Conservation (phyloP, 2,888 invertebrate genomes). For the Eupsilia transversa region DNA sequence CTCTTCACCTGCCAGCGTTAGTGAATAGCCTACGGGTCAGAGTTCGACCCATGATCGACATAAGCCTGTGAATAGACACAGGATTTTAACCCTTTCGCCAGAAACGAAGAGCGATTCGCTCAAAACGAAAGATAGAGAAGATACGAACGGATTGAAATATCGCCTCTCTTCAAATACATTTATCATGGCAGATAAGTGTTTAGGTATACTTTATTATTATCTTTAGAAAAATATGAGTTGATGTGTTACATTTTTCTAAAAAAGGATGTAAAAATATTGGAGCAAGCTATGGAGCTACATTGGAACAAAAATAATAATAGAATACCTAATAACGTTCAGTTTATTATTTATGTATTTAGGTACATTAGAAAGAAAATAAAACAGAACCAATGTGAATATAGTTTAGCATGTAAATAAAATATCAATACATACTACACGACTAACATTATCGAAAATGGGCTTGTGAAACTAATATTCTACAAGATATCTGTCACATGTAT, state of each 20-base stretch:
- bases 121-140: constrained; percentile 31
- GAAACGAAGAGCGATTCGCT: constrained; percentile 45
- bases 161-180: constrained; percentile 26
- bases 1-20: constrained; percentile 70
- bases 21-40: constrained; percentile 70
- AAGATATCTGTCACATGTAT: constrained; percentile 4
- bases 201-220: constrained; percentile 2
- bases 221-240: constrained; percentile 8
- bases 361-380: background rate
- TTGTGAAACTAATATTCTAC: constrained; percentile 17
- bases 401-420: background rate
- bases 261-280: background rate
- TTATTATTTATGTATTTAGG: background rate
- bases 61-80: constrained; percentile 68
- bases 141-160: constrained; percentile 25
- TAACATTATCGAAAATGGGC: background rate
- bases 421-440: background rate
- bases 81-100: constrained; percentile 66
- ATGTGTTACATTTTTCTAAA: background rate
- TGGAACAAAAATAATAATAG: background rate
- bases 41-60: constrained; percentile 70
- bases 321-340: background rate
- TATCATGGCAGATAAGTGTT: constrained; percentile 34
- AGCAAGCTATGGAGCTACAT: background rate
- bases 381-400: background rate